Evolutionary conservation across 2,113 vertebrate species (phyloP).

Genomic region (Cynopterus brachyotis): DNA sequence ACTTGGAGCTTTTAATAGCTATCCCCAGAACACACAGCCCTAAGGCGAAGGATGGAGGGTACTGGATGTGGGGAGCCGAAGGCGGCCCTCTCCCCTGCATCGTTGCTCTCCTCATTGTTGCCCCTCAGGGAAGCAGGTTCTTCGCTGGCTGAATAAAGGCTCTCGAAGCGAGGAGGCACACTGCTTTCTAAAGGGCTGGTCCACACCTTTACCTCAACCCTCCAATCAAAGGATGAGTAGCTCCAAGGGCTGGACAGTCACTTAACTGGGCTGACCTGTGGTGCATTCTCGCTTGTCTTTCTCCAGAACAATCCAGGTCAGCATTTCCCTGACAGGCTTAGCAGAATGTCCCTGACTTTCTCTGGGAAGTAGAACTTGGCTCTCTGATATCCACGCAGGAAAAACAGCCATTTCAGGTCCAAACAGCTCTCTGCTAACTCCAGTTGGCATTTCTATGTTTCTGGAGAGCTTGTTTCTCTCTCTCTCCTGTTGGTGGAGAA

Average conservation of each 20-base stretch:
- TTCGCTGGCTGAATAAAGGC: background rate
- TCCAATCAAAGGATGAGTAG: background rate
- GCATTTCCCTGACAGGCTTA: background rate
- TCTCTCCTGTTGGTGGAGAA: background rate
- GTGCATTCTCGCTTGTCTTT: background rate
- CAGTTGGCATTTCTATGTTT: background rate
- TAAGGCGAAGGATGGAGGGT: background rate
- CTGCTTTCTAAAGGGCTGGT: background rate
- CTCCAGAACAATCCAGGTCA: background rate
- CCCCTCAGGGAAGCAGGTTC: background rate
- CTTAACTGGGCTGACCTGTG: background rate
- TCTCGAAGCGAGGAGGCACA: background rate
- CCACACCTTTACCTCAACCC: background rate
- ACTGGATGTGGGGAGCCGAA: background rate
- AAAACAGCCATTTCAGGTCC: background rate
- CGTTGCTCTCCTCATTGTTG: background rate
- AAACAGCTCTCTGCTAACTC: background rate
- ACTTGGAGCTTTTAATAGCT: background rate
- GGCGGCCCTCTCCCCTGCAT: rapidly evolving
- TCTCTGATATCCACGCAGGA: background rate
- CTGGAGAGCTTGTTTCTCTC: background rate
- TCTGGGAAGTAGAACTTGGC: background rate
- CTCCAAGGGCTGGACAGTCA: background rate
- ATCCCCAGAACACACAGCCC: background rate
- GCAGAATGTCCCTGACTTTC: background rate